Evolutionary conservation across 2,888 invertebrate genomes (phyloP).

Genomic region (Acanthosoma haemorrhoidale): DNA sequence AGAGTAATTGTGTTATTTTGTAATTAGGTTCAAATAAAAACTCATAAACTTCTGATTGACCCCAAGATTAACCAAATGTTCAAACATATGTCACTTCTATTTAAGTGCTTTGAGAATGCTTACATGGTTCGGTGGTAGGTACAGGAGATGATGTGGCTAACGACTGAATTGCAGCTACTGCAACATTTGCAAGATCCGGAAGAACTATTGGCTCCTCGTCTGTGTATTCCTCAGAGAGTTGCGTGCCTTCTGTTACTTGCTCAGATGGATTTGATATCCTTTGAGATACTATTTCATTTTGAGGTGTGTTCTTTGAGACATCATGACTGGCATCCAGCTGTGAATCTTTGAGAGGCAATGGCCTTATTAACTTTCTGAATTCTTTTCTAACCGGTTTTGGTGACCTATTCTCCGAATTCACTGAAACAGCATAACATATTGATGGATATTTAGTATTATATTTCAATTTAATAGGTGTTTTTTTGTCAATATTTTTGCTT

Average conservation of each 20-base stretch:
- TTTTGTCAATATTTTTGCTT: too few species aligned
- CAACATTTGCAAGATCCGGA: conserved; percentile 44
- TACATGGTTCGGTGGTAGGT: conserved; percentile 35
- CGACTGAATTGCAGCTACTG: conserved; percentile 43
- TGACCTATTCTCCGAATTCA: neutral
- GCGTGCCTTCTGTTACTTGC: conserved; percentile 21
- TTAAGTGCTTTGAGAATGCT: neutral
- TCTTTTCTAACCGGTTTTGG: conserved; percentile 13
- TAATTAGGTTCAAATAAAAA: too few species aligned
- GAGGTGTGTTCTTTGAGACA: conserved; percentile 26
- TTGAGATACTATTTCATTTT: conserved; percentile 22
- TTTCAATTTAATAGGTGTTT: too few species aligned
- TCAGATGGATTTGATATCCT: conserved; percentile 6
- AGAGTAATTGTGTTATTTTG: too few species aligned
- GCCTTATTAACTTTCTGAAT: conserved; percentile 7
- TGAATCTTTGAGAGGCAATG: conserved; percentile 30
- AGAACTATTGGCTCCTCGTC: conserved; percentile 26
- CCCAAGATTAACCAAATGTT: too few species aligned
- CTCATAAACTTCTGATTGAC: too few species aligned
- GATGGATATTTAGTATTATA: too few species aligned
- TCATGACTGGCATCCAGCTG: conserved; percentile 34
- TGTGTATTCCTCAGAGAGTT: conserved; percentile 25
- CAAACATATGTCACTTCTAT: too few species aligned
- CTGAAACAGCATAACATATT: neutral
- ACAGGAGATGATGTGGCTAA: conserved; percentile 42